Base-by-base conservation (phyloP, 2,113 vertebrate species). In the Arizona elegans region DNA sequence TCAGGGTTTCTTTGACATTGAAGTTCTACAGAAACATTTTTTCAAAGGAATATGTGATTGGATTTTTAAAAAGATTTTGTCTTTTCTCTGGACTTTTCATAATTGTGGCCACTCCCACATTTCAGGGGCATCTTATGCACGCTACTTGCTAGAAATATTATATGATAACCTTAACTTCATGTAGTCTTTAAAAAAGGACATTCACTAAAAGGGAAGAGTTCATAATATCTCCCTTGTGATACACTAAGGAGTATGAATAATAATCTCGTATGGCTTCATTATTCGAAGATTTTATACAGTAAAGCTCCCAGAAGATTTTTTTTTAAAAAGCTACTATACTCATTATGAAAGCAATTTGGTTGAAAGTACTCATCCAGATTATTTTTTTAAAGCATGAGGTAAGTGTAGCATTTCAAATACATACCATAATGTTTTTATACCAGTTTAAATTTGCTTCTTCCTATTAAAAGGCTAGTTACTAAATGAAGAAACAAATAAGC, bases 201-300 rank as follows among this genome's bases (percentile, higher is more conserved):
- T 92, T 95, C 89, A 92, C 86, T 94, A 96, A 95, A 97, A 96
- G 1, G 0, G 87, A 86, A 93, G 92, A 58, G 90, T 95, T 87
- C 0, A 0, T 94, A 95, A 95, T 65, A 87, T 92, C 92, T 96
- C 94, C 93, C 96, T 91, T 90, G 93, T 89, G 94, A 91, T 94
- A 95, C 90, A 89, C 92, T 75, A 92, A 93, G 81, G 70, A 95
- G 90, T 89, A 94, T 54, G 94, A 96, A 65, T 91, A 95, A 97
- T 92, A 93, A 97, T 58, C 95, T 93, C 95, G 94, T 33, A 93
- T 1, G 59, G 91, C 90, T 97, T 95, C 94, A 92, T 95, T 95
- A 96, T 95, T 94, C 92, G 92, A 95, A 93, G 92, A 93, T 43
- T 96, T 96, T 92, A 65, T 85, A 93, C 89, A 92, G 93, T 85